These are phyloP conservation scores for Brachionichthys hirsutus DNA, from an alignment of 2,113 vertebrate species.

Conservation along the genomic window DNA sequence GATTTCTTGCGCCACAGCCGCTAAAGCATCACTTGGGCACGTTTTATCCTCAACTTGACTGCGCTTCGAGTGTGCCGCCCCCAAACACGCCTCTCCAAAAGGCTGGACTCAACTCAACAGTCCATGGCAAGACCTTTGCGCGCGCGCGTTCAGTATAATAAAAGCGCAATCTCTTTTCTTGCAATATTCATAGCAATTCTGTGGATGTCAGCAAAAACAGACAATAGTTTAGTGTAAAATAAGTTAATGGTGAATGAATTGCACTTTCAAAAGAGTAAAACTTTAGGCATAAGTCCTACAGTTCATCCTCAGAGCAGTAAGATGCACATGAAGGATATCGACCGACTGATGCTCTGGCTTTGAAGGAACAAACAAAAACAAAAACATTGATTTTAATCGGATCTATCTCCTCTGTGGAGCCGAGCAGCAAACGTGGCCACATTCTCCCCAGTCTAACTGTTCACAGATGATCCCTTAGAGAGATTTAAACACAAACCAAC, in stretches of 20 bases:
- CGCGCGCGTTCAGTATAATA: not conserved
- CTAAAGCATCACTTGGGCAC: constrained; percentile 67
- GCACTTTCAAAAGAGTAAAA: no score
- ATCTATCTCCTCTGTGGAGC: constrained; percentile 19
- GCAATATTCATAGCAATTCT: no score
- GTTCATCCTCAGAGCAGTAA: not conserved
- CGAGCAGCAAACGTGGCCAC: constrained; percentile 17
- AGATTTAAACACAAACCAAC: constrained; percentile 45
- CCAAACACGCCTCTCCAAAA: constrained; percentile 56
- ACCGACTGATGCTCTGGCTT: constrained; percentile 1
- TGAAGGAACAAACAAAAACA: no score
- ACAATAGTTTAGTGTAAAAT: no score
- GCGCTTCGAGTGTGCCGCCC: constrained; percentile 43
- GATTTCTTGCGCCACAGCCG: constrained; percentile 56
- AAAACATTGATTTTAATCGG: constrained; percentile 40
- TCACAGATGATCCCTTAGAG: constrained; percentile 53
- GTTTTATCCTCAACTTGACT: constrained; percentile 73
- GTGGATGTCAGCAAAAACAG: no score
- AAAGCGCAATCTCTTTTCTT: no score
- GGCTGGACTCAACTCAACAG: constrained; percentile 17
- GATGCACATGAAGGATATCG: not conserved
- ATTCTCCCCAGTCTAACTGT: constrained; percentile 27
- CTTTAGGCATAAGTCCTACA: no score
- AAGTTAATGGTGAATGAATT: no score
- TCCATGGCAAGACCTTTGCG: constrained; percentile 19